Evolutionary conservation across 2,113 vertebrate genomes (phyloP).

Genomic region (Microtus pennsylvanicus): DNA sequence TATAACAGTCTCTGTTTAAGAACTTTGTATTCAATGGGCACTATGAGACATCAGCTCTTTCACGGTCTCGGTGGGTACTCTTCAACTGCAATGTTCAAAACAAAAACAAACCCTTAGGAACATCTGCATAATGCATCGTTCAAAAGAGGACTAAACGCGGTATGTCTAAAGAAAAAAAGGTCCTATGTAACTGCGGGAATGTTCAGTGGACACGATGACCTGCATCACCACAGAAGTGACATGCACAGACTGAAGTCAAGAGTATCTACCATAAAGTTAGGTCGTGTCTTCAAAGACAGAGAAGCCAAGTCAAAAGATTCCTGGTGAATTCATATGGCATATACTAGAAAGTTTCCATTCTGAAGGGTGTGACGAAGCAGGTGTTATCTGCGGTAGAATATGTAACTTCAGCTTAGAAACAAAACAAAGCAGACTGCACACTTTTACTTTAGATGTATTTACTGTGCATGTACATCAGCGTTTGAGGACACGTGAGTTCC

Average conservation of each 20-base stretch:
- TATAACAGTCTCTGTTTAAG: neutral
- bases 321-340: neutral
- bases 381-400: neutral
- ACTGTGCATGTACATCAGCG: neutral
- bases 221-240: neutral
- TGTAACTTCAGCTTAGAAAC: constrained; percentile 9
- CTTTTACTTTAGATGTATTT: neutral
- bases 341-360: constrained; percentile 4
- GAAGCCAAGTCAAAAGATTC: neutral
- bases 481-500: neutral
- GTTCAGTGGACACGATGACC: neutral
- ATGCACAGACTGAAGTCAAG: neutral
- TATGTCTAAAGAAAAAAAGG: neutral
- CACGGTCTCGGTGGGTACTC: neutral
- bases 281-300: neutral
- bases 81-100: neutral
- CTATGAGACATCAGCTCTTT: neutral
- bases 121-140: neutral
- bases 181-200: rapidly evolving
- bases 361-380: neutral
- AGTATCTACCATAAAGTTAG: neutral
- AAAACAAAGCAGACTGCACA: neutral
- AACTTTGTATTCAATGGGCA: constrained; percentile 12
- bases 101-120: neutral
- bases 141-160: neutral